Percentiles rank a stretch among this genome's conserved stretches.
phyloP scores from a whole-genome alignment of 2,888 invertebrate genomes.

The Callinectes sapidus region DNA sequence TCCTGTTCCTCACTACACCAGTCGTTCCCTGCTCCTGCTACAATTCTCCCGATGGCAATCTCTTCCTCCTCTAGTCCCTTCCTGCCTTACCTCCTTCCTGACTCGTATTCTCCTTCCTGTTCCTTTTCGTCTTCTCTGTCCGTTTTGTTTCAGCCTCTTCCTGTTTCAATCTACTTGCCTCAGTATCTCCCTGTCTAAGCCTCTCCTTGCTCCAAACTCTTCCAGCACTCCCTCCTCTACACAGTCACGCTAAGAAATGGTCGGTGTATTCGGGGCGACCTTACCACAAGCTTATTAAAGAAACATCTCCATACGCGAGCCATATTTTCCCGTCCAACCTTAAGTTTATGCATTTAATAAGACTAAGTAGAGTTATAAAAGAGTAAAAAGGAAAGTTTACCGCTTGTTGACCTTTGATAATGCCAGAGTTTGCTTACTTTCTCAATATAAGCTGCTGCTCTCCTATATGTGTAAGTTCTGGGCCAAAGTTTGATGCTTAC shows the following conservation, averaged over 20 bases:
- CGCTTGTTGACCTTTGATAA: background rate
- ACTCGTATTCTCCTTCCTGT: too few relatives aligned
- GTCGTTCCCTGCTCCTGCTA: too few relatives aligned
- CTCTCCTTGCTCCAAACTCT: too few relatives aligned
- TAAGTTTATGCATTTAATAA: conserved; percentile 21
- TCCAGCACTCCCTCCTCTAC: too few relatives aligned
- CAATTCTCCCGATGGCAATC: too few relatives aligned
- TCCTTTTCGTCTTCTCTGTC: too few relatives aligned
- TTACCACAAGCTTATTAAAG: background rate
- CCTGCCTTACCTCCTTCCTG: too few relatives aligned
- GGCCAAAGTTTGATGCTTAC: background rate
- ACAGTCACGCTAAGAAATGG: background rate
- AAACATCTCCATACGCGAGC: background rate
- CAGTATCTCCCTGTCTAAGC: too few relatives aligned
- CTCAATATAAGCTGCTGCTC: conserved; percentile 1
- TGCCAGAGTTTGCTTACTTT: background rate
- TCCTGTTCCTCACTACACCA: too few relatives aligned
- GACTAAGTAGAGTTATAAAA: conserved; percentile 2
- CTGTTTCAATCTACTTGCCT: too few relatives aligned
- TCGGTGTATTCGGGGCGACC: background rate
- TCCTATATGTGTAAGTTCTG: background rate
- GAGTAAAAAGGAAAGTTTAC: conserved; percentile 9
- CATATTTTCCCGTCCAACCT: background rate
- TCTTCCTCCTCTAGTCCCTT: too few relatives aligned
- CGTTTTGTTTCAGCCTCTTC: too few relatives aligned